Evolutionary conservation across 2,888 invertebrate species (phyloP).

Genomic region (Cabera pusaria): DNA sequence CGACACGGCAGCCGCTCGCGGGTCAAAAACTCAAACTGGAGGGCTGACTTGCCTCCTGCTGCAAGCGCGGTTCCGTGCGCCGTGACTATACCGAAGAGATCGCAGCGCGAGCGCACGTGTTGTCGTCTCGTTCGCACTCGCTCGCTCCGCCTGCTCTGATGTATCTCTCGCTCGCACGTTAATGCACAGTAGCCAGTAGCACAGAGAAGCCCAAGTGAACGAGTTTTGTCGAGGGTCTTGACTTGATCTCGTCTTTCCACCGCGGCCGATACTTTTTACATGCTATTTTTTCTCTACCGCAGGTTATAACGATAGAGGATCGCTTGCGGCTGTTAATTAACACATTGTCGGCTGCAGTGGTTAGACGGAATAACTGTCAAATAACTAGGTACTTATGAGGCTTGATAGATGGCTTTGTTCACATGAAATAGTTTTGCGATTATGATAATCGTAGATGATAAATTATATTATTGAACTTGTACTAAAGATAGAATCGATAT

Average conservation of each 20-base stretch:
- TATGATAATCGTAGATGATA: constrained; percentile 15
- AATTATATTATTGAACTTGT: too few species aligned
- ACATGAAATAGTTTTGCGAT: constrained; percentile 19
- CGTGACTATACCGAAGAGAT: constrained; percentile 61
- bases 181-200: constrained; percentile 78
- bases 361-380: constrained; percentile 39
- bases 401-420: constrained; percentile 25
- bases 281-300: constrained; percentile 71
- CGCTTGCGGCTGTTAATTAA: constrained; percentile 66
- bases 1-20: constrained; percentile 72
- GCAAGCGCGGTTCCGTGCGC: constrained; percentile 43
- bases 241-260: constrained; percentile 70
- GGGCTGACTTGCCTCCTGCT: constrained; percentile 60
- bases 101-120: constrained; percentile 63
- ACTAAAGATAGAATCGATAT: too few species aligned
- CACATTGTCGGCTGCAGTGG: constrained; percentile 54
- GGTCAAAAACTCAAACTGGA: constrained; percentile 74
- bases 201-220: constrained; percentile 67
- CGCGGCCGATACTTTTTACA: constrained; percentile 63
- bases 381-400: constrained; percentile 24
- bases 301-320: constrained; percentile 62
- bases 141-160: constrained; percentile 6
- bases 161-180: constrained; percentile 29
- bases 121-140: constrained; percentile 13
- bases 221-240: constrained; percentile 73